Conservation (phyloP, 2,113 vertebrate species). For the Nicator chloris region DNA sequence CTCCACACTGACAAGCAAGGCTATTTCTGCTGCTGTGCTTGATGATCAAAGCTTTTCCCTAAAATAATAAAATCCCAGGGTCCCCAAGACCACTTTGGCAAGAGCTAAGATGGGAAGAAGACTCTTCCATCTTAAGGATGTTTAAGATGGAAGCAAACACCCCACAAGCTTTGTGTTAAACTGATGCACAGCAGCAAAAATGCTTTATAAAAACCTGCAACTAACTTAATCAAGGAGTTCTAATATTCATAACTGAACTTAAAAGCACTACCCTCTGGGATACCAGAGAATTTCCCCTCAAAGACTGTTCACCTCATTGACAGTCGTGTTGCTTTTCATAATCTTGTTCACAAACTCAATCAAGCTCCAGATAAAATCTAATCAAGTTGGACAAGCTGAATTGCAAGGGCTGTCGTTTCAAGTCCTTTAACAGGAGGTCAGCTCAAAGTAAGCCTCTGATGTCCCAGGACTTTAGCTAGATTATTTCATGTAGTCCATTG, state of each 20-base stretch:
- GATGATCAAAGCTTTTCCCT: not conserved
- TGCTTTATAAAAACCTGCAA: not conserved
- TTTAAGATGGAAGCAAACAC: not conserved
- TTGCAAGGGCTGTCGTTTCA: not conserved
- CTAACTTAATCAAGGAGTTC: not conserved
- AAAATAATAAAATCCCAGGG: not conserved
- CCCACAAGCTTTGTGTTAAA: not conserved
- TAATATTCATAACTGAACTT: not conserved
- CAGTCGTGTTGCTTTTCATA: conserved; percentile 30
- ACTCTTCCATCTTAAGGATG: not conserved
- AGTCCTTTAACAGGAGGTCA: not conserved
- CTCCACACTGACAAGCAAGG: not conserved
- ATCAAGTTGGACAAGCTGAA: conserved; percentile 31
- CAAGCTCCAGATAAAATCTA: conserved; percentile 44
- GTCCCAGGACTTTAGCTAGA: not conserved
- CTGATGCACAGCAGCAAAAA: not conserved
- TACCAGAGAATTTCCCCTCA: not conserved
- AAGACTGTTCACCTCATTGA: conserved; percentile 8
- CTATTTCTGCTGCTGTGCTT: not conserved
- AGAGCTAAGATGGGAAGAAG: not conserved
- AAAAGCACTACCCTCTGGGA: conserved; percentile 2
- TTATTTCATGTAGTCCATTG: not conserved
- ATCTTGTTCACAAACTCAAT: conserved; percentile 37
- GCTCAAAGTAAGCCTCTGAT: conserved; percentile 1
- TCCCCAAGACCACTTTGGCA: not conserved